Evolutionary conservation across 2,113 vertebrate genomes (phyloP), one percentile per base, ranked within the genome.

Genomic region (Lophochroa leadbeateri): DNA sequence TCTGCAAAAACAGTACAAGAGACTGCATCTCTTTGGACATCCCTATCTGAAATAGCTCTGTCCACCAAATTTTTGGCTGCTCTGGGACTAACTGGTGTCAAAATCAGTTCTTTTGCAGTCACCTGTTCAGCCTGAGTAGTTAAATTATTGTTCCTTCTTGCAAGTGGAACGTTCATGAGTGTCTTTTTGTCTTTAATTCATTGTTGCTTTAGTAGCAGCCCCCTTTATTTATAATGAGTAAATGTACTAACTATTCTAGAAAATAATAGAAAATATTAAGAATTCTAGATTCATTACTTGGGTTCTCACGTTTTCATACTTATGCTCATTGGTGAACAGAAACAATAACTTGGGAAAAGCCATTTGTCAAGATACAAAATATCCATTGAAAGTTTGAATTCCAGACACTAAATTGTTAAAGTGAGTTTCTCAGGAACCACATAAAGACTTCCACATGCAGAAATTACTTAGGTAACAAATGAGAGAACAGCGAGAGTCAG

Each of bases 311-410:
- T 90, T 84, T 67, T 88, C 60, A 81, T 49, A 37, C 63, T 80
- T 70, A 9, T 24, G 11, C 11, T 82, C 25, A 25, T 35, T 61
- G 29, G 29, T 75, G 37, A 72, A 50, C 17, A 82, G 79, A 88
- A 91, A 94, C 67, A 96, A 92, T 90, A 74, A 29, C 31, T 61
- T 85, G 31, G 65, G 41, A 88, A 92, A 90, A 92, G 57, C 81
- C 94, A 90, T 39, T 46, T 77, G 91, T 85, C 78, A 80, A 94
- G 92, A 96, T 92, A 96, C 94, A 96, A 96, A 88, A 50, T 43
- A 13, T 43, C 81, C 41, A 76, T 85, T 94, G 86, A 52, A 91
- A 78, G 63, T 90, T 71, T 88, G 68, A 69, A 82, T 70, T 88
- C 33, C 64, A 86, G 29, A 53, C 43, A 23, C 13, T 57, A 49